phyloP scores from a whole-genome alignment of 2,113 vertebrate species.

The Phrynosoma platyrhinos region DNA sequence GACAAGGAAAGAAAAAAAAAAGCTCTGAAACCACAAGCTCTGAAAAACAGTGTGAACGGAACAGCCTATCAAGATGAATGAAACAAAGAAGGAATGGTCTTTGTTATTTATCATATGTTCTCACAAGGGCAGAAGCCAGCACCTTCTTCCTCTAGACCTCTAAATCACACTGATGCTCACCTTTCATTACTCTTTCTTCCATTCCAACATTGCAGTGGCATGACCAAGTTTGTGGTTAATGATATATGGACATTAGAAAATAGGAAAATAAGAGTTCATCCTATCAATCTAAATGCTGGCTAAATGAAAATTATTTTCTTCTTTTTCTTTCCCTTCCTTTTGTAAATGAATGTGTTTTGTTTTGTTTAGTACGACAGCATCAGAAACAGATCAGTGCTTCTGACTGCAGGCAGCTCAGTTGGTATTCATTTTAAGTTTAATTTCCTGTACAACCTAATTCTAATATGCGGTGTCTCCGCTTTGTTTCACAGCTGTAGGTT shows the following conservation, averaged over 20 bases:
- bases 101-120: not conserved
- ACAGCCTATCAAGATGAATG: not conserved
- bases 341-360: not conserved
- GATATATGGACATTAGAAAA: not conserved
- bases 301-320: not conserved
- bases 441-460: not conserved
- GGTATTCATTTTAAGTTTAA: constrained; percentile 8
- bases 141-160: not conserved
- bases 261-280: not conserved
- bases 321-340: not conserved
- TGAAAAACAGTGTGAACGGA: no score
- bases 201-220: not conserved
- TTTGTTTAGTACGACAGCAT: not conserved
- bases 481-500: not conserved
- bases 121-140: not conserved
- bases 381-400: not conserved
- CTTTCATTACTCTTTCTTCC: not conserved
- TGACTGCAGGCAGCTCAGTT: not conserved
- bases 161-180: not conserved
- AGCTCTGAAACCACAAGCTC: no score
- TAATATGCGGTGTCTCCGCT: not conserved
- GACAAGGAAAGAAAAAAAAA: no score
- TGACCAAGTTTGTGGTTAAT: not conserved
- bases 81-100: not conserved
- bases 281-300: not conserved